phyloP scores from a whole-genome alignment of 2,113 vertebrate species.

The Pica pica region DNA sequence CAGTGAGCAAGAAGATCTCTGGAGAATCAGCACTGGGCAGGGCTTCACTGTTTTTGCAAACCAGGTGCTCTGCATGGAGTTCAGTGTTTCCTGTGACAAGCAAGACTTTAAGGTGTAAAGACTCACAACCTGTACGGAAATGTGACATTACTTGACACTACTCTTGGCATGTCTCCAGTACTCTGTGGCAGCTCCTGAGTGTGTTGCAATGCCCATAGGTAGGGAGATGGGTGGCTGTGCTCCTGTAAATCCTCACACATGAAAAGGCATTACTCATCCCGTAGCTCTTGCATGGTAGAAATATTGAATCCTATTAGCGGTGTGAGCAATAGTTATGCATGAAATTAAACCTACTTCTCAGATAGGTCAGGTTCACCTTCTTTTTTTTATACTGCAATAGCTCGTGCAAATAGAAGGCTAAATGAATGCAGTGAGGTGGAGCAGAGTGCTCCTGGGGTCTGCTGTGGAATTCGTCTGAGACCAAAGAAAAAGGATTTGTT shows the following conservation, averaged over 20 bases:
- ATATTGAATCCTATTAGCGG: background rate
- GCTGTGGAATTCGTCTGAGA: background rate
- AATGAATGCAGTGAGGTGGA: background rate
- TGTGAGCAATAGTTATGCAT: slow-evolving; percentile 7
- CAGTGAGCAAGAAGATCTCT: background rate
- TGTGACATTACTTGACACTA: background rate
- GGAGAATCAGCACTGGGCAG: background rate
- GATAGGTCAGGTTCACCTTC: background rate
- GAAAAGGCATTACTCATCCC: background rate
- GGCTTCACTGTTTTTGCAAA: background rate
- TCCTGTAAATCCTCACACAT: background rate
- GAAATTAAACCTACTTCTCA: background rate
- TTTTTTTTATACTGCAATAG: background rate
- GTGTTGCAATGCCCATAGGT: background rate
- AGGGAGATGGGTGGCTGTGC: background rate
- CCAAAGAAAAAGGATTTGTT: background rate
- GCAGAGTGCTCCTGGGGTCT: background rate
- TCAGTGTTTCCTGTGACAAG: background rate
- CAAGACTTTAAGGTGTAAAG: background rate
- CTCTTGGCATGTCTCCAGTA: background rate
- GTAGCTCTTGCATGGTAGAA: background rate
- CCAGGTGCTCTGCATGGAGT: background rate
- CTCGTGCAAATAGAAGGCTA: background rate
- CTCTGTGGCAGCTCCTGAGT: background rate
- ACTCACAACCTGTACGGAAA: background rate